Percentiles rank a stretch among this genome's conserved stretches.
Conservation (phyloP, 1,140 invertebrate species). For the Nephotettix cincticeps region DNA sequence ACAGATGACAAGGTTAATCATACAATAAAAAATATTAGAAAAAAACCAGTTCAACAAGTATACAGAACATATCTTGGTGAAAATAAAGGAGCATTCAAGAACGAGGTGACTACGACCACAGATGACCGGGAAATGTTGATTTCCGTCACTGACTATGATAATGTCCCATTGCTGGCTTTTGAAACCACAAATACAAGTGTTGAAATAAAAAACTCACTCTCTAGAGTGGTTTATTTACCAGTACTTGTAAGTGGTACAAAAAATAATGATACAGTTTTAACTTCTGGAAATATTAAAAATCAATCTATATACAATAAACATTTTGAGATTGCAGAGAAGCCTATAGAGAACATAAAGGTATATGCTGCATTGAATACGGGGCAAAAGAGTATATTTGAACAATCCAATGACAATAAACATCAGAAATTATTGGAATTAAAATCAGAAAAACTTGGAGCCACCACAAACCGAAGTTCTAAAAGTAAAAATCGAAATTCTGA, state of each 20-base stretch:
- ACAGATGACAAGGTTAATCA: no score
- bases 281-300: background rate
- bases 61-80: background rate
- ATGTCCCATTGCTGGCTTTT: slow-evolving; percentile 3
- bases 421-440: no score
- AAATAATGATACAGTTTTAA: background rate
- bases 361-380: background rate
- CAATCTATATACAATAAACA: background rate
- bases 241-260: background rate
- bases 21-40: no score
- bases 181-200: background rate
- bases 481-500: no score
- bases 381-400: background rate
- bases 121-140: background rate
- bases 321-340: background rate
- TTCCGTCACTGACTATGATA: background rate
- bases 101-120: background rate
- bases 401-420: no score
- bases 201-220: background rate
- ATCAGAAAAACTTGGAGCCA: no score
- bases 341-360: background rate
- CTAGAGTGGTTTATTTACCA: slow-evolving; percentile 2
- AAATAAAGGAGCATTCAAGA: background rate
- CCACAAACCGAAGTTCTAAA: no score
- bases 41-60: background rate